A percentile compares a stretch with the other conserved stretches of the same genome.
Evolutionary conservation across 1,140 invertebrate species (phyloP).

Genomic region (Dufourea novaeangliae): DNA sequence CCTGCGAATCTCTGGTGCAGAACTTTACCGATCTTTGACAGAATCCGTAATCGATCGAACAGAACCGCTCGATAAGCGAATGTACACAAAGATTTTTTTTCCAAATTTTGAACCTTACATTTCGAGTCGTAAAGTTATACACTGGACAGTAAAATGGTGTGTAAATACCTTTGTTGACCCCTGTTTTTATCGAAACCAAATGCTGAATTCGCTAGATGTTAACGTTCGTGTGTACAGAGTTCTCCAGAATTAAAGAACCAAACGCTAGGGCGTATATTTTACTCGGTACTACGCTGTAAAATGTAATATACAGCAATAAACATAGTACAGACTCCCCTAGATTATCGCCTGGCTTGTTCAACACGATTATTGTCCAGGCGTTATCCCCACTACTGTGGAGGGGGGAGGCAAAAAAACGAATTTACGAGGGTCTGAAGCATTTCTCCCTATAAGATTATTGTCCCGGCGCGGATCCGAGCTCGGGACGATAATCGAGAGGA

Average conservation of each 20-base stretch:
- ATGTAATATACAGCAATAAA: no score
- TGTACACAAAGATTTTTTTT: not conserved
- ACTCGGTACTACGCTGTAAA: not conserved
- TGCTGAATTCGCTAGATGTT: not conserved
- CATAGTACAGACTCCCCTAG: no score
- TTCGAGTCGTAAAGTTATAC: constrained; percentile 49
- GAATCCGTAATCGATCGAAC: not conserved
- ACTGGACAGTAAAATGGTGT: constrained; percentile 3
- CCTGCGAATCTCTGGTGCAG: constrained; percentile 7
- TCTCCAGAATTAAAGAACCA: not conserved
- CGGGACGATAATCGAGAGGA: no score
- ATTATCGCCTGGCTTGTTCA: no score
- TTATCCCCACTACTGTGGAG: no score
- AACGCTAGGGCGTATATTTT: not conserved
- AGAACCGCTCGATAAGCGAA: not conserved
- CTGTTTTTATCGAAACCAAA: not conserved
- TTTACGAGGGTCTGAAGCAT: no score
- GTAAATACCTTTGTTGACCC: not conserved
- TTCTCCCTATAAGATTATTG: no score
- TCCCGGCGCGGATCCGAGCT: no score
- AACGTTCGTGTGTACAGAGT: not conserved
- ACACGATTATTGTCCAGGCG: no score
- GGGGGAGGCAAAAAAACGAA: no score
- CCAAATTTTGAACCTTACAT: not conserved
- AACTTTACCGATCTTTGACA: constrained; percentile 16